Evolutionary conservation across 2,113 vertebrate genomes (phyloP), one percentile per base, ranked within the genome.

Genomic region (Galemys pyrenaicus): DNA sequence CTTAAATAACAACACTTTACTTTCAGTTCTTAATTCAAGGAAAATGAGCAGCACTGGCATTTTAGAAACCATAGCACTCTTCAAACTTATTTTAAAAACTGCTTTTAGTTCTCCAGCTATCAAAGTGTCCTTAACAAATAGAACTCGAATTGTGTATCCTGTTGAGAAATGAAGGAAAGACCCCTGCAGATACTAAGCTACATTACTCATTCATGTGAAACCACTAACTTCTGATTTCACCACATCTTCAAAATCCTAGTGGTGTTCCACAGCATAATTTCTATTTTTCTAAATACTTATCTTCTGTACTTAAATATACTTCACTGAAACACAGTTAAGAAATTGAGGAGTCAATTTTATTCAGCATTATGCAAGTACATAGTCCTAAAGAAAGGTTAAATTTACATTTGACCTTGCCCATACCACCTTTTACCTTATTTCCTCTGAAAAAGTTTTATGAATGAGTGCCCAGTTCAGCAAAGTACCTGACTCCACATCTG

Each of bases 301-400:
- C 83, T 94, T 92, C 92, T 56, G 19, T 70, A 44, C 2, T 30
- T 91, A 96, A 90, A 92, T 80, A 80, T 19, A 82, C 30, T 49
- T 49, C 77, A 56, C 68, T 85, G 91, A 87, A 94, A 70, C 49
- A 32, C 41, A 92, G 41, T 30, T 82, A 35, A 68, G 41, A 65
- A 1, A 44, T 12, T 1, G 15, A 19, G 49, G 28, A 92, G 67
- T 0, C 0, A 0, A 62, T 41, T 77, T 89, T 74, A 56, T 44
- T 74, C 54, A 19, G 62, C 85, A 87, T 32, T 70, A 74, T 16
- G 7, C 30, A 92, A 70, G 73, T 19, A 77, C 35, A 77, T 0
- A 35, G 44, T 17, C 41, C 39, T 49, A 73, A 37, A 93, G 75
- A 67, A 91, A 89, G 90, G 41, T 44, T 81, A 44, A 58, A 74